phyloP scores from a whole-genome alignment of 2,888 invertebrate species.

The Drosophila quinaria region DNA sequence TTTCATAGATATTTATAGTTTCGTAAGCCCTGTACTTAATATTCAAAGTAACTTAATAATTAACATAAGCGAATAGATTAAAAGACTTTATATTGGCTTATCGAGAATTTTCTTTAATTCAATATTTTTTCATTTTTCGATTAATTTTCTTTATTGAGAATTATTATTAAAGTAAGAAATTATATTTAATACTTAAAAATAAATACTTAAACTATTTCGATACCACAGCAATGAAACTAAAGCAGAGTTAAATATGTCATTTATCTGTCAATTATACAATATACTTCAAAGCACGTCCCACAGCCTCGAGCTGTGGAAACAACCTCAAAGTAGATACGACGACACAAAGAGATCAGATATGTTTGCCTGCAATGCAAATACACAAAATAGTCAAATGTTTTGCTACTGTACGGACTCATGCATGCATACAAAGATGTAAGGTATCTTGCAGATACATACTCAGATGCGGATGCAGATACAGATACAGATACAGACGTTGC shows the following conservation, averaged over 20 bases:
- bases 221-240: background rate
- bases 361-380: constrained; percentile 6
- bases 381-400: constrained; percentile 24
- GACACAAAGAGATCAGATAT: constrained; percentile 18
- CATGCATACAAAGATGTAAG: constrained; percentile 54
- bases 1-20: too few species aligned
- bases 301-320: constrained; percentile 28
- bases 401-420: constrained; percentile 38
- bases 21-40: too few species aligned
- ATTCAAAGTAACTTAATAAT: too few species aligned
- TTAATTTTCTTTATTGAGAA: too few species aligned
- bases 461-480: constrained; percentile 26
- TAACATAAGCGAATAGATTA: too few species aligned
- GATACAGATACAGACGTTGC: constrained; percentile 19
- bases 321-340: constrained; percentile 36
- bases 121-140: too few species aligned
- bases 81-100: too few species aligned
- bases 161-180: too few species aligned
- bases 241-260: background rate
- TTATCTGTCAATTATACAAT: background rate
- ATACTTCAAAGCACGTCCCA: background rate
- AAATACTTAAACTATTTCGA: too few species aligned
- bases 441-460: constrained; percentile 45
- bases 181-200: too few species aligned
- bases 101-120: too few species aligned